Conservation (phyloP, 2,888 invertebrate species). For the Chalcis sispes region DNA sequence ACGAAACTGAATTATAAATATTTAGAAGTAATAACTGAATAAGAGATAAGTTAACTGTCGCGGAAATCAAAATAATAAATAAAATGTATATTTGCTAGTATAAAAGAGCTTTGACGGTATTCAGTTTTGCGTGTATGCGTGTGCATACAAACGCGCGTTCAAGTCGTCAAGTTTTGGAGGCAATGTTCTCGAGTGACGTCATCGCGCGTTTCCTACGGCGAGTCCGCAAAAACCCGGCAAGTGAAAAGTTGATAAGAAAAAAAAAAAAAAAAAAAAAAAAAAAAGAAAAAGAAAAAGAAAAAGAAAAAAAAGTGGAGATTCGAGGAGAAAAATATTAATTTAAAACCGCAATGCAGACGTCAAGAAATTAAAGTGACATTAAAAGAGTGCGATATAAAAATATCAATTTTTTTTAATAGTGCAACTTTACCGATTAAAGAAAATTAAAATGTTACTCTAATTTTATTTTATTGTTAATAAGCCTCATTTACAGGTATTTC, state of each 20-base stretch:
- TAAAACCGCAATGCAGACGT: conserved; percentile 30
- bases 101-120: too few species aligned
- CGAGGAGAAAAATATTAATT: conserved; percentile 17
- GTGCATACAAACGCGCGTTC: not conserved
- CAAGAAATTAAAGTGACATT: not conserved
- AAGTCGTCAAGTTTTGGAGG: conserved; percentile 30
- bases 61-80: too few species aligned
- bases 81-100: too few species aligned
- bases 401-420: too few species aligned
- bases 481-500: too few species aligned
- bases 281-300: conserved; percentile 17
- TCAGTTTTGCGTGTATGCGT: too few species aligned
- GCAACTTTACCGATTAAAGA: too few species aligned
- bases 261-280: conserved; percentile 3
- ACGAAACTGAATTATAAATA: too few species aligned
- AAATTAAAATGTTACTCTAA: too few species aligned
- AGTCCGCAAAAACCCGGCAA: conserved; percentile 6
- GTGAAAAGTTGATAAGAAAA: conserved; percentile 23
- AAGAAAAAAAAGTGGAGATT: conserved; percentile 13
- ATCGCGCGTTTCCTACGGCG: conserved; percentile 48
- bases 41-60: too few species aligned
- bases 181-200: conserved; percentile 57
- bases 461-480: too few species aligned
- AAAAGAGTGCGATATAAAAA: not conserved
- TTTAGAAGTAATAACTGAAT: too few species aligned